Percentiles rank a stretch among this genome's conserved stretches.
Conservation (phyloP, 2,797 vertebrate genomes). For the Varecia variegata region DNA sequence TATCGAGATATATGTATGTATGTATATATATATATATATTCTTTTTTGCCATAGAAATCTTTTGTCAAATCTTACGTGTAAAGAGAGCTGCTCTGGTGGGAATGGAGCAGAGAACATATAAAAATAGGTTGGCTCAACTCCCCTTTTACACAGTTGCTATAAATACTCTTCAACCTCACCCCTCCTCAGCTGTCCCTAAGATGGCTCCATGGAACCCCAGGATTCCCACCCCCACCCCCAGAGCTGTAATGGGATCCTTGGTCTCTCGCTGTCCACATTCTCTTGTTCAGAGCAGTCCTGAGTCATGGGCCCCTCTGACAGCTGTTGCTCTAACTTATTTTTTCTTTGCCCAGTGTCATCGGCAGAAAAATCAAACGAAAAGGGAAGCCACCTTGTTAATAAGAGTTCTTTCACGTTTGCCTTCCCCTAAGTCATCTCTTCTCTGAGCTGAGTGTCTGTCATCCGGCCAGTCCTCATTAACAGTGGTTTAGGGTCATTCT, state of each 20-base stretch:
- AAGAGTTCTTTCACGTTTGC: not conserved
- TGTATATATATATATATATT: not conserved
- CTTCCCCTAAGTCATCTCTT: not conserved
- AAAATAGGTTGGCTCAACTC: not conserved
- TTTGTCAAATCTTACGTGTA: not conserved
- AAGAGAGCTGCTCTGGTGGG: not conserved
- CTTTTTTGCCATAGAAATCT: not conserved
- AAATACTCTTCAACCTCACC: not conserved
- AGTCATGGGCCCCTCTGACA: not conserved
- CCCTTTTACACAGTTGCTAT: not conserved
- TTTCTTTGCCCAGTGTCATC: not conserved
- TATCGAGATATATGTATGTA: not conserved
- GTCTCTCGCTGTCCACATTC: not conserved
- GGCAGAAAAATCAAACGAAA: not conserved
- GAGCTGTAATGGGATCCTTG: not conserved
- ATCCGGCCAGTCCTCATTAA: not conserved
- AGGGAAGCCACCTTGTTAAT: not conserved
- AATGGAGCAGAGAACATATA: not conserved
- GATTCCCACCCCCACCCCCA: not conserved
- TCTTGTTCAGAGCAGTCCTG: not conserved
- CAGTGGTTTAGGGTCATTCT: not conserved
- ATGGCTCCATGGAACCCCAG: rapidly evolving
- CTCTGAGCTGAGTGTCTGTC: not conserved
- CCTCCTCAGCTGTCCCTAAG: not conserved
- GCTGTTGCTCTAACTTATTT: not conserved